Base-by-base conservation (phyloP, 2,113 vertebrate species). In the Speoplatyrhinus poulsoni region DNA sequence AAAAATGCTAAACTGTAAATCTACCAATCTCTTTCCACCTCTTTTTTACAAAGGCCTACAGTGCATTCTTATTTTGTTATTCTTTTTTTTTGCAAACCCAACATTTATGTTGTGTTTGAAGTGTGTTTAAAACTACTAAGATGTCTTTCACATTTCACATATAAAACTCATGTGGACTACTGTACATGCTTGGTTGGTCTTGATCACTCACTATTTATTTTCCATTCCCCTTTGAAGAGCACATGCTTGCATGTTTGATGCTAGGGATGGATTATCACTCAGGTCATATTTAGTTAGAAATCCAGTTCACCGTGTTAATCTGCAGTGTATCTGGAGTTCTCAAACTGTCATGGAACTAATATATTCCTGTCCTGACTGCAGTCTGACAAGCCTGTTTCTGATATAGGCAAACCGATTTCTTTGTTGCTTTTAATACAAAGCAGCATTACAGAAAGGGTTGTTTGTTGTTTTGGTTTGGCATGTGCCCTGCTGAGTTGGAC, bases 251-350 rank as follows among this genome's bases (percentile, higher is more conserved):
- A 9, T 52, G 49, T 52, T 8, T 54, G 15, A 16, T 13, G 15
- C 13, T 15, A n/a, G 0, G 5, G 9, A 60, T 56, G 50, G 72
- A 76, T 88, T 69, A 69, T 5, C 33, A 67, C 19, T 63, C 36
- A 41, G 3, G 77, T 75, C 17, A 19, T 16, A 46, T 65, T 79
- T 75, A 64, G 50, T 12, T 16, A 10, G 50, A 81, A 75, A 58
- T 70, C 16, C 72, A 49, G 16, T 70, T 47, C 10, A 15, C 33
- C 16, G 10, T 53, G 33, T 67, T 69, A 61, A 80, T 65, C 69
- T n/a, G 3, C 6, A 33, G 50, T 69, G 4, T 53, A 46, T 55
- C 54, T 41, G 3, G 52, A 32, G 46, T 13, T 19, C 47, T 49
- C 48, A 48, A 54, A 47, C 48, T 48, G 60, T 68, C 77, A 75